Percentiles rank a stretch among this genome's conserved stretches.
Conservation (phyloP, 2,797 vertebrate species). For the Coreius guichenoti region DNA sequence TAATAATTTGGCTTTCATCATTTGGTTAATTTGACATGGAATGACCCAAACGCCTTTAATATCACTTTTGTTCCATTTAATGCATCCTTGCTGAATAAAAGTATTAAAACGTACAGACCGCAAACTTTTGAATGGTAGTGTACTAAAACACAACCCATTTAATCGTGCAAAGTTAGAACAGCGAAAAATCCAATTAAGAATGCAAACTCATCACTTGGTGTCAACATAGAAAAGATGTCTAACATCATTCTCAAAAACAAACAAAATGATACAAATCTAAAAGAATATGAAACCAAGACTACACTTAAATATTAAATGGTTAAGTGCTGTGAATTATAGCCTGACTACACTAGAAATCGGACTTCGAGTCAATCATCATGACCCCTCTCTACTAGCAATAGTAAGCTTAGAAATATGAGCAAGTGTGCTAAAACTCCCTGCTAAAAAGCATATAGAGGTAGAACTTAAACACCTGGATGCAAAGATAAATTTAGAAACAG, state of each 20-base stretch:
- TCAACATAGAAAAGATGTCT: neutral
- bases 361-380: neutral
- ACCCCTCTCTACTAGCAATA: neutral
- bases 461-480: neutral
- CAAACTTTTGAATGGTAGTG: neutral
- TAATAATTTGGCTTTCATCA: no score
- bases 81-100: neutral
- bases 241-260: neutral
- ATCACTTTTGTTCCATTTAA: neutral
- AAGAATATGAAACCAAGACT: neutral
- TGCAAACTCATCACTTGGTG: neutral
- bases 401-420: neutral
- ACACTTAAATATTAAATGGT: neutral
- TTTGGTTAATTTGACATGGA: neutral
- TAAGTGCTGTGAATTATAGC: neutral
- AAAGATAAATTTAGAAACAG: neutral
- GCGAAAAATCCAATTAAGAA: neutral
- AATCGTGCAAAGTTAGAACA: neutral
- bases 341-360: neutral
- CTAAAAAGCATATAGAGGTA: neutral
- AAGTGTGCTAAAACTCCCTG: neutral
- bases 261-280: neutral
- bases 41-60: neutral
- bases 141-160: neutral
- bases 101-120: neutral